Conservation (phyloP, 2,113 vertebrate genomes). For the Ifrita kowaldi region DNA sequence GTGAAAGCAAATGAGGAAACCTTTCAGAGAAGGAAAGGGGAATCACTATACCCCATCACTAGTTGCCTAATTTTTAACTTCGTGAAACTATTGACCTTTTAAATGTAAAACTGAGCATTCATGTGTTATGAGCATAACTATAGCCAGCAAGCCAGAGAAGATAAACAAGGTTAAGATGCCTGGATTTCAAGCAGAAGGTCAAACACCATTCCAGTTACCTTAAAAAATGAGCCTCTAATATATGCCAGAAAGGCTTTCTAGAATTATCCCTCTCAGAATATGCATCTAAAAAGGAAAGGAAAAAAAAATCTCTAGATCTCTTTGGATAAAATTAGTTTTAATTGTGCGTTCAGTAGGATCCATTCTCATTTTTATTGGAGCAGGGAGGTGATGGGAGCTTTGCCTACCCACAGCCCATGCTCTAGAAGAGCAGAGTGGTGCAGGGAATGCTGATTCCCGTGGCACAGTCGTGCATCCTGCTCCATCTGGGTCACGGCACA, state of each 20-base stretch:
- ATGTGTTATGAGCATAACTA: accelerated
- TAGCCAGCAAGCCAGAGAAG: background rate
- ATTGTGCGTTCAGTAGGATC: background rate
- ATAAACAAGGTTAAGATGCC: background rate
- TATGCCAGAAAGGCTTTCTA: background rate
- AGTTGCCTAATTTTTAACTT: background rate
- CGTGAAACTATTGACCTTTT: background rate
- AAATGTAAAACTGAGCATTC: background rate
- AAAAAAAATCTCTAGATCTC: background rate
- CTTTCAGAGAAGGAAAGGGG: background rate
- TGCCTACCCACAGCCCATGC: accelerated
- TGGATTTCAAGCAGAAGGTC: background rate
- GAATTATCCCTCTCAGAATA: background rate
- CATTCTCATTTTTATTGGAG: background rate
- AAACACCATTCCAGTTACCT: background rate
- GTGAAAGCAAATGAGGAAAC: background rate
- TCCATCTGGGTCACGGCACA: background rate
- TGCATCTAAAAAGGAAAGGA: background rate
- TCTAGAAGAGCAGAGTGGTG: background rate
- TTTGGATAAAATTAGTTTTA: background rate
- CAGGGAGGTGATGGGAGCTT: background rate
- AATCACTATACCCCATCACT: background rate
- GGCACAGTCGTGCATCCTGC: background rate
- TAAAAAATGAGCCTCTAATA: background rate
- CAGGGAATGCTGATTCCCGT: accelerated